Evolutionary conservation across 2,113 vertebrate genomes (phyloP), one percentile per base, ranked within the genome.

Genomic region (Bufo gargarizans): DNA sequence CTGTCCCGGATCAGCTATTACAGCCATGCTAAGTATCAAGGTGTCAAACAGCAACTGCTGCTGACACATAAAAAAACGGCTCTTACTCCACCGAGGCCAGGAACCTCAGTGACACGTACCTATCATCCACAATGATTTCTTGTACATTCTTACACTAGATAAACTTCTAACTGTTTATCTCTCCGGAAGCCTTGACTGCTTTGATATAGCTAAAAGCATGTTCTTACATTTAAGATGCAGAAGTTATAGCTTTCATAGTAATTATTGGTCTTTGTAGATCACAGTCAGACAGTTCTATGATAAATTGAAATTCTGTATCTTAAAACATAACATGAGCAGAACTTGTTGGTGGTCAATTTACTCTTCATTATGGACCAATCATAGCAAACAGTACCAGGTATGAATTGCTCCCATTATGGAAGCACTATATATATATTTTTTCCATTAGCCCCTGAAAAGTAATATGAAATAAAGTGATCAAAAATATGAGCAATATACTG

Each of bases 271-370:
- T 63, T 19, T 6, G 11, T 47, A 82, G 80, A 43, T 82, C 17
- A 59, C 79, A 61, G 17, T 20, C 10, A 11, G 56, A 59, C n/a
- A 58, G n/a, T 13, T 65, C 17, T 19, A 82, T 20, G 33, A 82
- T 63, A 45, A 63, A 47, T 63, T 82, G 33, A 45, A 49, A 19
- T 82, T 19, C 9, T 81, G 17, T 82, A 65, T 65, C 59, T 65
- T 49, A 65, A 49, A 59, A n/a, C 33, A 47, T 65, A 20, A 65
- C 3, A 65, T 13, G 19, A 43, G 19, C 43, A n/a, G 80, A 82
- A 65, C 80, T 6, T 49, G 45, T 33, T 63, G 58, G 59, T 65
- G 80, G 45, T 47, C 80, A 82, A 82, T 82, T 65, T 82, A 47
- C 43, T 63, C 49, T 65, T 63, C 59, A 65, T 65, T 82, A 82